A percentile compares a stretch with the other conserved stretches of the same genome.
Conservation (phyloP, 2,797 vertebrate genomes). For the Garrulus glandarius region DNA sequence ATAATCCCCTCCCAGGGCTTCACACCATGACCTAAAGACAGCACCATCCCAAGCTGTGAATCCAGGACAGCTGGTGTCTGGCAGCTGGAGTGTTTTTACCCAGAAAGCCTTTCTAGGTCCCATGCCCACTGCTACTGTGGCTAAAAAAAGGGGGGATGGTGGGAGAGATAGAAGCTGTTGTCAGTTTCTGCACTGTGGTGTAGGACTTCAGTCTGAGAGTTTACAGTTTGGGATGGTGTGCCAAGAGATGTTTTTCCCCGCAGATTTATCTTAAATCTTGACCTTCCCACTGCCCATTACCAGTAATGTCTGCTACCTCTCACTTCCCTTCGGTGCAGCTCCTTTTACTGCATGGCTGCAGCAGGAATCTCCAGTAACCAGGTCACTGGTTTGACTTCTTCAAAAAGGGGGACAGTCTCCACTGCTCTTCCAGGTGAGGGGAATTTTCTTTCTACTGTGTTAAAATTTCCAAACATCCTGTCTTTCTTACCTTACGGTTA, state of each 20-base stretch:
- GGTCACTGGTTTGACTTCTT: background rate
- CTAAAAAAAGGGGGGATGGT: background rate
- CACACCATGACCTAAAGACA: background rate
- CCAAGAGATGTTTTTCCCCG: background rate
- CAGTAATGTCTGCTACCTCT: background rate
- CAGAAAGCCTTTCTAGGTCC: background rate
- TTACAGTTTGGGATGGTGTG: background rate
- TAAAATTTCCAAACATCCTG: background rate
- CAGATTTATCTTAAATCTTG: background rate
- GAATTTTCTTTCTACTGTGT: background rate
- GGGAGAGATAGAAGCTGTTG: background rate
- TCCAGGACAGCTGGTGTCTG: rapidly evolving
- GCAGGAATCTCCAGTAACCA: background rate
- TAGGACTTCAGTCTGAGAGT: background rate
- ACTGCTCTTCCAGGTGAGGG: background rate
- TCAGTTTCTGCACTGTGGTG: background rate
- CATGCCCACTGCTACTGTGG: background rate
- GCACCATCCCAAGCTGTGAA: rapidly evolving
- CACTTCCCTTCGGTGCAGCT: background rate
- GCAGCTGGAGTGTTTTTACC: background rate
- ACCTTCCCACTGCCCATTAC: background rate
- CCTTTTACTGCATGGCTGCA: background rate
- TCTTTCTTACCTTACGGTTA: background rate
- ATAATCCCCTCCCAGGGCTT: background rate
- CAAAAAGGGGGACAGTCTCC: background rate